Percentiles rank a stretch among this genome's conserved stretches.
Evolutionary conservation across 2,888 invertebrate genomes (phyloP).

Genomic region (Chaitophorus viminalis): DNA sequence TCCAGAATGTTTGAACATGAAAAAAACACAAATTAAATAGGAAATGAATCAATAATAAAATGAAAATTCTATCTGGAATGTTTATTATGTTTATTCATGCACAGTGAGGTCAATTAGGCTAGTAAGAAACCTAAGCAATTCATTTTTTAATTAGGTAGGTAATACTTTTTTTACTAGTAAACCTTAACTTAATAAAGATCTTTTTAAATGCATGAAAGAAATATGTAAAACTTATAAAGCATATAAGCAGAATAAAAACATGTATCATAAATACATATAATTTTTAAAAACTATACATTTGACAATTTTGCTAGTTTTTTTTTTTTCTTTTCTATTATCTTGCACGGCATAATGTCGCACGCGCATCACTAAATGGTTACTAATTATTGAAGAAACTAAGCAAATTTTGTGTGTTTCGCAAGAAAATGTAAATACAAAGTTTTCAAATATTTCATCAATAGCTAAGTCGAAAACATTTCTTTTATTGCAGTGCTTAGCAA

Average conservation of each 20-base stretch:
- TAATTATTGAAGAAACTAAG: not conserved
- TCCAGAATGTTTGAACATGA: not conserved
- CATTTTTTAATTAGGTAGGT: not conserved
- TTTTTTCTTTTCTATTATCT: slow-evolving; percentile 19
- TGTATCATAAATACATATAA: not conserved
- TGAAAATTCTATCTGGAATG: not conserved
- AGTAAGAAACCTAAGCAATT: not conserved
- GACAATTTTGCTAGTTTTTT: slow-evolving; percentile 15
- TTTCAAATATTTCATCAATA: not conserved
- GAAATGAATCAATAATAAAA: not conserved
- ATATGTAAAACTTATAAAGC: not conserved
- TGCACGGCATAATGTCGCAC: not conserved
- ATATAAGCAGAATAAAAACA: not conserved
- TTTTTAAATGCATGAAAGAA: not conserved
- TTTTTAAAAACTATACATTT: not conserved
- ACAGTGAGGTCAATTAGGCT: too few species aligned
- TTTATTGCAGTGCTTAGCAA: not conserved
- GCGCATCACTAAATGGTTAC: not conserved
- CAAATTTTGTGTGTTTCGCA: slow-evolving; percentile 1
- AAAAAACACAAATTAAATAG: not conserved
- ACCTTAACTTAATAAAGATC: not conserved
- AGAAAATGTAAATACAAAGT: not conserved
- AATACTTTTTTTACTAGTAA: not conserved
- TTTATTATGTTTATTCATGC: too few species aligned
- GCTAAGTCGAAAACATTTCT: not conserved